Conservation (phyloP, 2,888 invertebrate genomes). For the Megaustenia siamemsis region DNA sequence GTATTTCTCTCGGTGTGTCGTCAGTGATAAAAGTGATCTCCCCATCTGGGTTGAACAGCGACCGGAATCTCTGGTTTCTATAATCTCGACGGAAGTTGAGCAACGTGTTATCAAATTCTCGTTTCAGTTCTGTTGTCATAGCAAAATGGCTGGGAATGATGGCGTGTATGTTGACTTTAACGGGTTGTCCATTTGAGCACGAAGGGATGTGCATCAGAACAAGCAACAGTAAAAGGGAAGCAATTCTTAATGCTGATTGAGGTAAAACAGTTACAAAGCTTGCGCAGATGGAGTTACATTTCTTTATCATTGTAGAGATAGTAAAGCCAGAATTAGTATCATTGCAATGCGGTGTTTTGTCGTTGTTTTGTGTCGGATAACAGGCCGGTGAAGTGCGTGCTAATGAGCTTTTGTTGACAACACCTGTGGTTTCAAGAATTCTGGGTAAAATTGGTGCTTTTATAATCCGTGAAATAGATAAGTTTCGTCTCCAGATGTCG, state of each 20-base stretch:
- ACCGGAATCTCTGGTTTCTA: slow-evolving; percentile 47
- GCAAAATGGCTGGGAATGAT: slow-evolving; percentile 58
- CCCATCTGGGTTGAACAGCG: slow-evolving; percentile 44
- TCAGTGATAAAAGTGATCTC: slow-evolving; percentile 53
- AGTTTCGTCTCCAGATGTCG: too few species aligned
- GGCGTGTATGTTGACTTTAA: slow-evolving; percentile 56
- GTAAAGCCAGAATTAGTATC: too few species aligned
- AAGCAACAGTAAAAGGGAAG: neutral
- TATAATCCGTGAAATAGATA: too few species aligned
- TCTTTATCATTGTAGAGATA: too few species aligned
- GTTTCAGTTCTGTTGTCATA: slow-evolving; percentile 48
- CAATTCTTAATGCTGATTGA: neutral
- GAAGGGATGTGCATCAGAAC: neutral
- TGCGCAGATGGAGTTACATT: too few species aligned
- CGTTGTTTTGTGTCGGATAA: neutral
- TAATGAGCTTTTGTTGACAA: neutral
- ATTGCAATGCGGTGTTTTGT: neutral
- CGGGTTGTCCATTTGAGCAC: neutral
- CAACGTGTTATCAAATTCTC: slow-evolving; percentile 49
- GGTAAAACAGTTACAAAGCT: neutral
- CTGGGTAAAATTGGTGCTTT: neutral
- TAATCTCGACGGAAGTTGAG: slow-evolving; percentile 51
- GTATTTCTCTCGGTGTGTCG: slow-evolving; percentile 69
- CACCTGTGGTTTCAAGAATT: neutral
- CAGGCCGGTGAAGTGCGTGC: neutral